phyloP scores from a whole-genome alignment of 2,113 vertebrate species.

The Rhodinocichla rosea region DNA sequence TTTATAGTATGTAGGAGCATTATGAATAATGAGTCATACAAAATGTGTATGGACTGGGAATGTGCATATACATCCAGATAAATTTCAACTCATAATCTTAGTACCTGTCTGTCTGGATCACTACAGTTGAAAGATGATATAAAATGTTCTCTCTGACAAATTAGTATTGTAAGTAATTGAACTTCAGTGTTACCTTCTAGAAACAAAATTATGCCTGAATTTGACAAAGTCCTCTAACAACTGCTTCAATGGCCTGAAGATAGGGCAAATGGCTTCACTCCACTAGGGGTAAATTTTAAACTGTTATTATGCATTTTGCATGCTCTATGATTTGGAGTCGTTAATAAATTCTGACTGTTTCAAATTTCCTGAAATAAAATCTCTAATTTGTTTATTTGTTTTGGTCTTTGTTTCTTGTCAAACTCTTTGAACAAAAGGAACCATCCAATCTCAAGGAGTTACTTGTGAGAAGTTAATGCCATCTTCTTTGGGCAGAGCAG shows the following conservation, averaged over 20 bases:
- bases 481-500: not conserved
- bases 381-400: not conserved
- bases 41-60: not conserved
- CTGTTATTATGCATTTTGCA: not conserved
- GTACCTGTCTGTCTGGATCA: not conserved
- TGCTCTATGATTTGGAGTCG: not conserved
- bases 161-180: not conserved
- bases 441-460: not conserved
- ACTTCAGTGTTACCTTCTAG: not conserved
- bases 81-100: not conserved
- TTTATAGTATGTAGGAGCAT: not conserved
- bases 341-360: not conserved
- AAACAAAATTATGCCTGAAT: not conserved
- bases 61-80: not conserved
- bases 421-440: not conserved
- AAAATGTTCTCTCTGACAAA: not conserved
- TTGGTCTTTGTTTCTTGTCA: not conserved
- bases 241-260: not conserved
- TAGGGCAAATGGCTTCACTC: not conserved
- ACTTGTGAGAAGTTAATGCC: not conserved
- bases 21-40: not conserved
- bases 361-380: not conserved
- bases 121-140: not conserved
- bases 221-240: not conserved
- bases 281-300: not conserved